Base-by-base conservation (phyloP, 1,140 invertebrate species). In the Halesus radiatus region DNA sequence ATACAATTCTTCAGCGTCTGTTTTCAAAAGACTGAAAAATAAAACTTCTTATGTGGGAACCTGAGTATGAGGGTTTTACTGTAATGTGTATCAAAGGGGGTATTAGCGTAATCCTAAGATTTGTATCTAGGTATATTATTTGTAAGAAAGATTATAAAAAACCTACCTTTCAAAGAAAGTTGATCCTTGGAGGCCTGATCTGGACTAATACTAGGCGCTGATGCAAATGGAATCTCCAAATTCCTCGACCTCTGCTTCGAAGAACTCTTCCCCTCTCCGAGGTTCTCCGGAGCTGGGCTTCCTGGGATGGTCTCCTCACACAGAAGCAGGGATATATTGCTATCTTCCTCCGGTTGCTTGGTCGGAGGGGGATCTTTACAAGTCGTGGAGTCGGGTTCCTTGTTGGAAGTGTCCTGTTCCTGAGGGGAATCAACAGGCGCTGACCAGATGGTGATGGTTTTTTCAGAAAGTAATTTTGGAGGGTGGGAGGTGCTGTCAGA, bases 301-400 rank as follows among this genome's bases (percentile, higher is more conserved):
- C 95, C 94, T 1, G 95, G 95, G 85, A 97, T 96, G 29, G 95
- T 96, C 88, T 97, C 96, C 85, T 96, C 94, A 87, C 96, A 97
- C 1, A 96, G 86, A n/a, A 97, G 85, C 58, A 95, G 91, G 83
- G 92, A 93, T 68, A 92, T 89, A 76, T 87, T 88, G 84, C 87
- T 87, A 84, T 89, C 89, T 60, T 90, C 88, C 77, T 89, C 88
- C n/a, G 70, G 68, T 29, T 77, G 83, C 72, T 78, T 80, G 16
- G 78, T 66, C 20, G 76, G 23, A 6, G 22, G 45, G n/a, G 72
- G 72, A 20, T 81, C 77, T 13, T 70, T 79, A 20, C 20, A 74
- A 20, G 58, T 20, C 5, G 37, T 45, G 4, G 37, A 58, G 16
- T 81, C 78, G 0, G 76, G 60, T 7, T 62, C 45, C 20, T 58